Base-by-base conservation (phyloP, 2,113 vertebrate species). In the Thunnus maccoyii region DNA sequence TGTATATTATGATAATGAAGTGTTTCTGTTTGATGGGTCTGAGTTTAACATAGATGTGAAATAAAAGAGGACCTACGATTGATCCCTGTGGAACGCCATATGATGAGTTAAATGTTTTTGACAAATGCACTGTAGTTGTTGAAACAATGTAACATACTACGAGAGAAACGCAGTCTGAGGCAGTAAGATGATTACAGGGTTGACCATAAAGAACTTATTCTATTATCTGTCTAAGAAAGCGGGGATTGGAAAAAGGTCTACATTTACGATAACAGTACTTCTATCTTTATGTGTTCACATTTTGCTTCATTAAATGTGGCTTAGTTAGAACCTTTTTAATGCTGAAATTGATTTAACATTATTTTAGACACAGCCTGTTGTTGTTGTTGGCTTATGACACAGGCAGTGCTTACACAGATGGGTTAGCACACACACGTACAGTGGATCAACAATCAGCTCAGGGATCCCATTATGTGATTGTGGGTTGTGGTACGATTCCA, bases 81-180 rank as follows among this genome's bases (percentile, higher is more conserved):
- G 48, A 82, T 18, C 78, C 64, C 36, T 81, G 79, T 54, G 36
- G 63, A 36, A 61, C 55, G 54, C 46, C 78, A 58, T 18, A 11
- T 27, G 10, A 15, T 11, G 1, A 22, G 11, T 57, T 5, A 6
- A 41, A 2, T 13, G 15, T 44, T 30, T 48, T 17, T 48, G 15
- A 47, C 20, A 18, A 41, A 22, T 22, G 22, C 22, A 22, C 22
- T 22, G 22, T 9, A 41, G 7, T 41, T 9, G 7, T 9, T 41
- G 36, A 41, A 41, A 41, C 36, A 41, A 41, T 41, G 36, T 9
- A 41, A 41, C 8, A 41, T 41, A 41, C 9, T 41, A 41, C 8
- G 9, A 41, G 36, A 41, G 9, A 41, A 6, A 7, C 9, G 5
- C 7, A 9, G 36, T 41, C 36, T 41, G 6, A 41, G 9, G 7